Evolutionary conservation across 2,797 vertebrate species (phyloP).

Genomic region (Leptodactylus fallax): DNA sequence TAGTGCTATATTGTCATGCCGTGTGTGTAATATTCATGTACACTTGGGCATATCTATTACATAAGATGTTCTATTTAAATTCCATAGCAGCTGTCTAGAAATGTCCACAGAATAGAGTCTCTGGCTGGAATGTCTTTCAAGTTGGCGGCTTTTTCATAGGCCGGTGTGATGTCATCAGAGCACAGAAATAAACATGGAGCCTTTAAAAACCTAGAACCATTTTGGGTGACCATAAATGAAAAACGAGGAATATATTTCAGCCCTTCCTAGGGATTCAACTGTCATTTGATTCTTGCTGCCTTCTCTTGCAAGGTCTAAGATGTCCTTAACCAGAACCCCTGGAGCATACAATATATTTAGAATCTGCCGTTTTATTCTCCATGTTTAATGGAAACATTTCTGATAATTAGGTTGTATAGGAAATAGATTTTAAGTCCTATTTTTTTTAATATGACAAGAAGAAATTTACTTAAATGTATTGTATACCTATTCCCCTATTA

Average conservation of each 20-base stretch:
- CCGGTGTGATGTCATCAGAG: conserved; percentile 35
- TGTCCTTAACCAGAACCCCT: background rate
- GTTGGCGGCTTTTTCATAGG: conserved; percentile 27
- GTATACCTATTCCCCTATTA: background rate
- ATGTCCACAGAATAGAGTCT: background rate
- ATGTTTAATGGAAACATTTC: background rate
- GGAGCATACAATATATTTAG: background rate
- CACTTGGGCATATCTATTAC: conserved; percentile 27
- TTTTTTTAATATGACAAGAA: background rate
- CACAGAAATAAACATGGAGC: conserved; percentile 43
- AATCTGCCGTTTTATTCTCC: background rate
- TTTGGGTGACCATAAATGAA: conserved; percentile 16
- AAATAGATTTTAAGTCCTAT: background rate
- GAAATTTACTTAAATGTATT: background rate
- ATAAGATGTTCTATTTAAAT: conserved; percentile 38
- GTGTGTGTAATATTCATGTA: background rate
- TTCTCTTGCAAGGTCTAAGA: background rate
- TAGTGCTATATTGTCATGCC: background rate
- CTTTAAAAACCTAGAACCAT: conserved; percentile 7
- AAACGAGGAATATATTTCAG: background rate
- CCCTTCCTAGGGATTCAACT: background rate
- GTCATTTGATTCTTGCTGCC: conserved; percentile 6
- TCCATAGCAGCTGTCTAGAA: conserved; percentile 44
- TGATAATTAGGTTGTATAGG: background rate
- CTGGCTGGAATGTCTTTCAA: conserved; percentile 44